These are phyloP conservation scores for Holothuria glaberrima DNA, from an alignment of 35 echinoderm and acorn worm species.

Conservation along the genomic window DNA sequence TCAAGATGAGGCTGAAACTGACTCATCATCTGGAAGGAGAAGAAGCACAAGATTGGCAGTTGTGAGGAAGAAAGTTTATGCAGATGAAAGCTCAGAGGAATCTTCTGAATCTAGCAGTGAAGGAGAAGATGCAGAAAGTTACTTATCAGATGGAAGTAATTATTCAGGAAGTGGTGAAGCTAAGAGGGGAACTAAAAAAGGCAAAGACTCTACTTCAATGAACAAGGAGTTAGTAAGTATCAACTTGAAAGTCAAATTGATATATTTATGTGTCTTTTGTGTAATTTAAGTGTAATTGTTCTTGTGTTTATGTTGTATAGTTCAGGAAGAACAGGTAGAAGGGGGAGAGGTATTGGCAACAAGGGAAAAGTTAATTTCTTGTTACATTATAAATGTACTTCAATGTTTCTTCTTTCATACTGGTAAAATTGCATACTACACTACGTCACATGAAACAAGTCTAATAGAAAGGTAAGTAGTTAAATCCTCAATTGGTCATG, in stretches of 20 bases:
- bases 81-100: background rate
- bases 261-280: background rate
- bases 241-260: background rate
- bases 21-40: conserved; percentile 24
- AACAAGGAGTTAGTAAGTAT: conserved; percentile 14
- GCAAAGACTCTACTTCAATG: background rate
- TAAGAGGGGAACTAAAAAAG: conserved; percentile 4
- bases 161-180: background rate
- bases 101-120: background rate
- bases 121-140: conserved; percentile 13
- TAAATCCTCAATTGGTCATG: too few species aligned
- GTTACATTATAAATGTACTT: too few species aligned
- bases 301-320: too few species aligned
- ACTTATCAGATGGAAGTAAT: conserved; percentile 12
- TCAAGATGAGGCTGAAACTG: conserved; percentile 1
- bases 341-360: too few species aligned
- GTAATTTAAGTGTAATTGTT: too few species aligned
- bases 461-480: too few species aligned
- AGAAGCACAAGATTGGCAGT: conserved; percentile 25
- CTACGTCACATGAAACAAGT: too few species aligned
- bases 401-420: background rate
- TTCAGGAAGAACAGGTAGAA: too few species aligned
- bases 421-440: too few species aligned
- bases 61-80: background rate
- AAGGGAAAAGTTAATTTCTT: too few species aligned